Conservation (phyloP, 2,888 invertebrate species). For the Falcaria lacertinaria region DNA sequence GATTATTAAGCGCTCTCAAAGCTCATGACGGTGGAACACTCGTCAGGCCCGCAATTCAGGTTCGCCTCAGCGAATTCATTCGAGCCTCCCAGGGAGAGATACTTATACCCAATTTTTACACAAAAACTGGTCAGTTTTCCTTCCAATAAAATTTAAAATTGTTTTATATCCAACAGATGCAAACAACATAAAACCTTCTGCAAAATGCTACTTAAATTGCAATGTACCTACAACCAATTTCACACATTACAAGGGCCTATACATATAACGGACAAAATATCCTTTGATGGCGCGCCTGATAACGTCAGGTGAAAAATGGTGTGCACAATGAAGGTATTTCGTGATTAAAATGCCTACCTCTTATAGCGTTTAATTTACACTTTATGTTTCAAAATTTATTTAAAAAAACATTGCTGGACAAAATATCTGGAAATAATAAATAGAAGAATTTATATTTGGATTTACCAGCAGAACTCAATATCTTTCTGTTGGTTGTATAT, state of each 20-base stretch:
- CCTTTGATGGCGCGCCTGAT: constrained; percentile 44
- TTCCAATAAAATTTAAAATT: no score
- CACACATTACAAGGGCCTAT: constrained; percentile 8
- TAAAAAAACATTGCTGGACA: not conserved
- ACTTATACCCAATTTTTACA: constrained; percentile 41
- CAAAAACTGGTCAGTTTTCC: constrained; percentile 41
- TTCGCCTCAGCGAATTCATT: constrained; percentile 61
- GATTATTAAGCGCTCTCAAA: constrained; percentile 47
- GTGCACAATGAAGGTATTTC: constrained; percentile 44
- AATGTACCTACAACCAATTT: not conserved
- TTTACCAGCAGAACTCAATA: no score
- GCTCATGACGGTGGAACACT: constrained; percentile 62
- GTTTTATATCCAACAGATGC: no score
- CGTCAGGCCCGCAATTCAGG: constrained; percentile 70
- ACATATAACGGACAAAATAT: constrained; percentile 24
- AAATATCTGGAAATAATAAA: not conserved
- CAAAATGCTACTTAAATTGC: not conserved
- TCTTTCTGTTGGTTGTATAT: no score
- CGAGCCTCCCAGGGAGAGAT: constrained; percentile 36
- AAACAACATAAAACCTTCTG: no score
- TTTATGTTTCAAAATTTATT: constrained; percentile 13
- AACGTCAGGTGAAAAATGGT: constrained; percentile 46
- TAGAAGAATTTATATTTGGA: no score
- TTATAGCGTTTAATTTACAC: constrained; percentile 40
- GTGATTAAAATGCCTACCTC: constrained; percentile 59